phyloP scores from a whole-genome alignment of 23 tunicate species.

The Phallusia fumigata region DNA sequence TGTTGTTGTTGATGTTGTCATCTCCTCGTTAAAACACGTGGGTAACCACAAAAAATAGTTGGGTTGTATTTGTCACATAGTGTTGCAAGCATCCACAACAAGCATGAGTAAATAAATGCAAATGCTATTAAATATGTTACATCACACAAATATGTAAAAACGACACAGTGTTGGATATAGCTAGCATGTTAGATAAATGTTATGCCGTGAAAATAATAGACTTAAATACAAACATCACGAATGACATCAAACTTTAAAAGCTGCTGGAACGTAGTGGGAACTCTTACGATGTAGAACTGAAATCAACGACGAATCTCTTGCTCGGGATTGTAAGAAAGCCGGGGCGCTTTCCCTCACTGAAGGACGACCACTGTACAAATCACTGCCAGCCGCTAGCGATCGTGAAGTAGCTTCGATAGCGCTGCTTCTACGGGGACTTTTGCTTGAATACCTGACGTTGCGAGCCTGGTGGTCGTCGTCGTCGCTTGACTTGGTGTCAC shows the following conservation, averaged over 20 bases:
- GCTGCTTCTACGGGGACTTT: not conserved
- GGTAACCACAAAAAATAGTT: too few species aligned
- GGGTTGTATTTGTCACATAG: too few species aligned
- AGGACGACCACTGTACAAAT: not conserved
- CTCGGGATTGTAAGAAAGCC: not conserved
- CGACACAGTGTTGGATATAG: not conserved
- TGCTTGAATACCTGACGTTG: not conserved
- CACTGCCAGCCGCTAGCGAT: not conserved
- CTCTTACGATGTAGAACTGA: constrained; percentile 37
- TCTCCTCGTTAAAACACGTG: too few species aligned
- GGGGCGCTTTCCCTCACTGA: constrained; percentile 13
- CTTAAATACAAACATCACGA: too few species aligned
- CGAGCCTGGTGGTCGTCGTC: not conserved
- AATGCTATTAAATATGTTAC: too few species aligned
- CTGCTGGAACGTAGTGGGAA: constrained; percentile 29
- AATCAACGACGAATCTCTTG: constrained; percentile 8
- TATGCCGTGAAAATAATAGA: too few species aligned
- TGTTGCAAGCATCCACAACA: too few species aligned
- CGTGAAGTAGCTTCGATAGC: not conserved
- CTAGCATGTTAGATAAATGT: not conserved
- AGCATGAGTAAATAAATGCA: too few species aligned
- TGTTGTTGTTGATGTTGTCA: too few species aligned
- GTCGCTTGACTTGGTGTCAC: not conserved
- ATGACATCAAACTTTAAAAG: constrained; percentile 12
- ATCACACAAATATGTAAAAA: not conserved